Conservation (phyloP, 1,140 invertebrate genomes). For the Frieseomelitta varia region DNA sequence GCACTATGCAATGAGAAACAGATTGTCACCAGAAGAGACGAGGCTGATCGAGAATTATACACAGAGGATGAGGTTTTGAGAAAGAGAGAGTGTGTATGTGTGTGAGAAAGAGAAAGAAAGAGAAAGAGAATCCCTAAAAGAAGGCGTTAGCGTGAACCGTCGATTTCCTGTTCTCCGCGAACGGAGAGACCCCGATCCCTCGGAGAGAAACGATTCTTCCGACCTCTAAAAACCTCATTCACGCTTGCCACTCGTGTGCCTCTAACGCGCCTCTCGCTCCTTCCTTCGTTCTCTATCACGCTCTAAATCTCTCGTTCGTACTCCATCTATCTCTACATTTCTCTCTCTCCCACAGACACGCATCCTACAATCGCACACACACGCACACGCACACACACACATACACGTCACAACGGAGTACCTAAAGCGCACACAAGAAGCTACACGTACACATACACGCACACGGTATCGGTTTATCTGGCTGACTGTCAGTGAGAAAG, state of each 20-base stretch:
- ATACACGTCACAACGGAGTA: too few relatives aligned
- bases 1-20: not conserved
- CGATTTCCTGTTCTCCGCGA: not conserved
- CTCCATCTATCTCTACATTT: not conserved
- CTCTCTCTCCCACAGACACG: slow-evolving; percentile 16
- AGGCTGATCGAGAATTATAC: not conserved
- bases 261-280: slow-evolving; percentile 19
- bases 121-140: not conserved
- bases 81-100: too few relatives aligned
- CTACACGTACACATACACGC: not conserved
- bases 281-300: not conserved
- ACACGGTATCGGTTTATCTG: slow-evolving; percentile 6
- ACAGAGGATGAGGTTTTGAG: too few relatives aligned
- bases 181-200: slow-evolving; percentile 3
- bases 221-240: slow-evolving; percentile 43
- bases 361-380: not conserved
- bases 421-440: not conserved
- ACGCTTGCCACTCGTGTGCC: slow-evolving; percentile 26
- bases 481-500: slow-evolving; percentile 17
- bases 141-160: not conserved
- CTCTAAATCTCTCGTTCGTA: slow-evolving; percentile 19
- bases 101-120: too few relatives aligned
- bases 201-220: slow-evolving; percentile 2
- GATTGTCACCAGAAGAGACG: not conserved
- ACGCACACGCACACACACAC: too few relatives aligned